Conservation (phyloP, 2,113 vertebrate genomes). For the Tachuris rubrigastra region DNA sequence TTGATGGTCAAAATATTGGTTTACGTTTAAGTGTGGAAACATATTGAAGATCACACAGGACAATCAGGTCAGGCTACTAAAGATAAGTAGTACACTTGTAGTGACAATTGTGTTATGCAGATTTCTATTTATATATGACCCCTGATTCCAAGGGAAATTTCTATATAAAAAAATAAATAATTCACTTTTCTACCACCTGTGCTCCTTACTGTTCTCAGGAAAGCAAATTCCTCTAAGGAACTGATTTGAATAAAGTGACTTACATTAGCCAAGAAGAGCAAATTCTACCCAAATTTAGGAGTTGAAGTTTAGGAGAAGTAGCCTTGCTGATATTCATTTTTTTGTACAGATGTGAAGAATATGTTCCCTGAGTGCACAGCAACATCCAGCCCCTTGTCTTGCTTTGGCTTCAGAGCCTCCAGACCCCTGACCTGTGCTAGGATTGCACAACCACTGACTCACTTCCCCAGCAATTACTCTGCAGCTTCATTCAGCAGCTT, state of each 20-base stretch:
- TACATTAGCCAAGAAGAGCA: not conserved
- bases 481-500: conserved; percentile 21
- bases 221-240: not conserved
- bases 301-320: not conserved
- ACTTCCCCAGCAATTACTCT: not conserved
- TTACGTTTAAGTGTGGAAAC: not conserved
- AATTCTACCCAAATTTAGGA: not conserved
- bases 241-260: not conserved
- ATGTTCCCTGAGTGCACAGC: not conserved
- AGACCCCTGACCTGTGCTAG: not conserved
- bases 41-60: not conserved
- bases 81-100: not conserved
- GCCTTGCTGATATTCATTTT: not conserved
- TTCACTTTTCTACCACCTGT: not conserved
- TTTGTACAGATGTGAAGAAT: rapidly evolving
- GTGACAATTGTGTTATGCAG: not conserved
- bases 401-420: not conserved
- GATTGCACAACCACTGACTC: conserved; percentile 30
- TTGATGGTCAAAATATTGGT: not conserved
- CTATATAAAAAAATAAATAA: not conserved
- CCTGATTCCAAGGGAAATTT: not conserved
- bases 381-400: not conserved
- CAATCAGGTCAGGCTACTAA: not conserved
- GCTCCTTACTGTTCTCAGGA: not conserved
- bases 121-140: not conserved